A percentile compares a stretch with the other conserved stretches of the same genome.
Conservation (phyloP, 1,140 invertebrate species). For the Eueides isabella region DNA sequence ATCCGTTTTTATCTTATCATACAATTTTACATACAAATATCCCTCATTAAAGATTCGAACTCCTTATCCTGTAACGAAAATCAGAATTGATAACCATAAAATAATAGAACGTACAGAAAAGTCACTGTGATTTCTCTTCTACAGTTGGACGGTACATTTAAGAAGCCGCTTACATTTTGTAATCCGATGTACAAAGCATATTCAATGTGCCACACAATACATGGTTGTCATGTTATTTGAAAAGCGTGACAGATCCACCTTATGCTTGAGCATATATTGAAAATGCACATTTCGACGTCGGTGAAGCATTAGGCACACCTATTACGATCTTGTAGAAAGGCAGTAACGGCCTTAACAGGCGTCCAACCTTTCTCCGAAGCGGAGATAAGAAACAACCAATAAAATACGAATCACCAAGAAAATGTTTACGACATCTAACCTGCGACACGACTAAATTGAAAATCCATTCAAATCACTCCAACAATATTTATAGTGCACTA, state of each 20-base stretch:
- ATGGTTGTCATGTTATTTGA: neutral
- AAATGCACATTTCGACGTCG: neutral
- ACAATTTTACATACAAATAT: neutral
- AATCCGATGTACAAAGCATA: neutral
- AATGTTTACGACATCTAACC: slow-evolving; percentile 47
- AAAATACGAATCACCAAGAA: slow-evolving; percentile 43
- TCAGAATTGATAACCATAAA: neutral
- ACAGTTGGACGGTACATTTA: neutral
- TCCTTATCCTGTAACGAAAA: too few relatives aligned
- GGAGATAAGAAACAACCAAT: slow-evolving; percentile 34
- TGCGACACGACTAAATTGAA: slow-evolving; percentile 47
- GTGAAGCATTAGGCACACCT: slow-evolving; percentile 6
- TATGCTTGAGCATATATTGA: neutral
- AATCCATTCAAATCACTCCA: slow-evolving; percentile 44
- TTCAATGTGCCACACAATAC: neutral
- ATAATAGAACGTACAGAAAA: neutral
- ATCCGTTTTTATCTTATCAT: too few relatives aligned
- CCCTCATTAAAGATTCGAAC: neutral
- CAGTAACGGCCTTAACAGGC: slow-evolving; percentile 7
- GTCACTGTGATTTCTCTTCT: neutral
- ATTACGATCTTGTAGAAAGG: slow-evolving; percentile 1
- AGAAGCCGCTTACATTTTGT: slow-evolving; percentile 10
- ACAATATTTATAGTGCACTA: slow-evolving; percentile 23
- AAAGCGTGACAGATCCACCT: slow-evolving; percentile 5
- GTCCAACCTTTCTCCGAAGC: slow-evolving; percentile 18